Evolutionary conservation across 2,888 invertebrate species (phyloP).

Genomic region (Sinhomidia bicolor): DNA sequence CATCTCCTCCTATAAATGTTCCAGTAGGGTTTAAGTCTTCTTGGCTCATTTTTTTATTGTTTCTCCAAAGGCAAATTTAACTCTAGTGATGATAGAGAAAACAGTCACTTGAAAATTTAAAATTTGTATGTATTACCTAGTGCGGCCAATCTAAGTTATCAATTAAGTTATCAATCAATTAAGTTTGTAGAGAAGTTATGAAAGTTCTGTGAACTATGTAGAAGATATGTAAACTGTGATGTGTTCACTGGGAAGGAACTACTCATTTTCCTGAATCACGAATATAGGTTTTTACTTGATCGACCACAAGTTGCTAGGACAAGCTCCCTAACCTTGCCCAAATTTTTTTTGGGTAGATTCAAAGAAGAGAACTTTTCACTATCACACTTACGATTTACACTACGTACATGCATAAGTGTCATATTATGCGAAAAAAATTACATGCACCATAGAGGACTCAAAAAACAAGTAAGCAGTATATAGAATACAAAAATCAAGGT

Average conservation of each 20-base stretch:
- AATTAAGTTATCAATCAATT: too few relatives aligned
- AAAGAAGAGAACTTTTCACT: background rate
- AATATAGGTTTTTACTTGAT: background rate
- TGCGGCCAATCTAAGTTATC: too few relatives aligned
- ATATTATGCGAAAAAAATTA: too few relatives aligned
- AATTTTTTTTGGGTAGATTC: background rate
- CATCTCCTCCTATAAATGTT: background rate
- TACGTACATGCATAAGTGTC: too few relatives aligned
- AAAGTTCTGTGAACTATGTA: background rate
- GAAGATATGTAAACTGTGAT: background rate
- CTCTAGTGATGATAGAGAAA: too few relatives aligned
- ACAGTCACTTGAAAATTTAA: too few relatives aligned
- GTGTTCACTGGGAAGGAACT: background rate
- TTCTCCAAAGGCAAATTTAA: too few relatives aligned
- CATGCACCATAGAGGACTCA: too few relatives aligned
- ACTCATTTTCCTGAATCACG: background rate
- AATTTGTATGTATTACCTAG: too few relatives aligned
- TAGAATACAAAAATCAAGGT: background rate
- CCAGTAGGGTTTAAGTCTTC: background rate
- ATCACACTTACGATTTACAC: too few relatives aligned
- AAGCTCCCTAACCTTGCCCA: slow-evolving; percentile 12
- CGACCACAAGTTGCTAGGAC: background rate
- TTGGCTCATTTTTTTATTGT: background rate
- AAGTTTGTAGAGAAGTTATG: background rate
- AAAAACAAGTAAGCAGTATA: too few relatives aligned